phyloP scores from a whole-genome alignment of 2,113 vertebrate genomes.

The Pollachius pollachius region DNA sequence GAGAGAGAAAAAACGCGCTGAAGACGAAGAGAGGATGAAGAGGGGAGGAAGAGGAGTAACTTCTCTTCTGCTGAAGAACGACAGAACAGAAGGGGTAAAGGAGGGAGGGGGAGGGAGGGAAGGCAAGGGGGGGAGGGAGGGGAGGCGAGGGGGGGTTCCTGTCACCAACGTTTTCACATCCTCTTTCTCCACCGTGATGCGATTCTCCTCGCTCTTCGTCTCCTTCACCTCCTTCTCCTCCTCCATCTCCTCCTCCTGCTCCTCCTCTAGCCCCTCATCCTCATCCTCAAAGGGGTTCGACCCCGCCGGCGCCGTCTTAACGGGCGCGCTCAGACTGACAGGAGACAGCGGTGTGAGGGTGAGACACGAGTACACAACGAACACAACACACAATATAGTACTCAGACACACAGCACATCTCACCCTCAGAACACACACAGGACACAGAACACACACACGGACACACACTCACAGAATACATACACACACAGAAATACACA shows the following conservation, averaged over 20 bases:
- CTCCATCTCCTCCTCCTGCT: constrained; percentile 71
- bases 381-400: too few relatives aligned
- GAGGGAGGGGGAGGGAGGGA: neutral
- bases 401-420: too few relatives aligned
- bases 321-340: constrained; percentile 85
- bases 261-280: constrained; percentile 50
- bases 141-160: constrained; percentile 45
- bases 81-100: too few relatives aligned
- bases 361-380: constrained; percentile 71
- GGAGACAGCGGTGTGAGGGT: constrained; percentile 67
- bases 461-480: constrained; percentile 21
- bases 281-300: constrained; percentile 96
- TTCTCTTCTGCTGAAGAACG: too few relatives aligned
- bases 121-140: neutral
- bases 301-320: constrained; percentile 82
- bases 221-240: constrained; percentile 57
- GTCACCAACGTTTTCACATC: constrained; percentile 99
- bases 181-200: constrained; percentile 90
- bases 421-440: too few relatives aligned
- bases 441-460: constrained; percentile 9
- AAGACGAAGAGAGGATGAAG: too few relatives aligned
- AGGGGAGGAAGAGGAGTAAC: too few relatives aligned
- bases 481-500: neutral
- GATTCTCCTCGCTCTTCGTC: constrained; percentile 58
- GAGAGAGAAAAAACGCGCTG: too few relatives aligned